Evolutionary conservation across 2,113 vertebrate species (phyloP).

Genomic region (Myotis yumanensis): DNA sequence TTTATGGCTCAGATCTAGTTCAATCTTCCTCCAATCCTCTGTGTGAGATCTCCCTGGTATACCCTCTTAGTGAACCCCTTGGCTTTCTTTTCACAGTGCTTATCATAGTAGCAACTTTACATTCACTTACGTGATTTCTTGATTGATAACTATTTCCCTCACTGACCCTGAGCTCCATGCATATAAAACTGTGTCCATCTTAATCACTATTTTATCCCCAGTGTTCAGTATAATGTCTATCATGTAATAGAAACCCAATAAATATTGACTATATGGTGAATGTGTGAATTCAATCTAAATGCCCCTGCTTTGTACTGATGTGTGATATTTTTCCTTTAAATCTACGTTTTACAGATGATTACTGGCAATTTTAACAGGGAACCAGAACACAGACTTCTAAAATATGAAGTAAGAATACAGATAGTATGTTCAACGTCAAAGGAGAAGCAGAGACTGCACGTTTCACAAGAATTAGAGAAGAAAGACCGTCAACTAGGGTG

Average conservation of each 20-base stretch:
- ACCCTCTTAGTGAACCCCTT: rapidly evolving
- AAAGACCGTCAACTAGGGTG: neutral
- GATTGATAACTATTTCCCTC: neutral
- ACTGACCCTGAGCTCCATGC: neutral
- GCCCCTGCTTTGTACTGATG: neutral
- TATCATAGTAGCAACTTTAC: neutral
- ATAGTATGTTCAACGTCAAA: neutral
- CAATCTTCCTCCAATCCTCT: neutral
- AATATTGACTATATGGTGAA: neutral
- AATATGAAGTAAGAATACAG: neutral
- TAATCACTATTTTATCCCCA: neutral
- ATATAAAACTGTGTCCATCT: neutral
- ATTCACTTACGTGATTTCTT: neutral
- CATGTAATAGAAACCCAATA: neutral
- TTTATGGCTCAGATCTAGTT: neutral
- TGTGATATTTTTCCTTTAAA: constrained; percentile 7
- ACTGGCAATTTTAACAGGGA: neutral
- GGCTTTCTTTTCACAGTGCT: neutral
- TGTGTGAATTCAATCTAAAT: neutral
- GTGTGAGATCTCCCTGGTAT: neutral
- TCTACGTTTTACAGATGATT: neutral
- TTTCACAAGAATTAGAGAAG: constrained; percentile 16
- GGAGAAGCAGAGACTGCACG: neutral
- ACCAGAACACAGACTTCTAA: neutral
- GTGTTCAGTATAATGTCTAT: neutral